phyloP scores from a whole-genome alignment of 2,113 vertebrate genomes.

The Vidua chalybeata region DNA sequence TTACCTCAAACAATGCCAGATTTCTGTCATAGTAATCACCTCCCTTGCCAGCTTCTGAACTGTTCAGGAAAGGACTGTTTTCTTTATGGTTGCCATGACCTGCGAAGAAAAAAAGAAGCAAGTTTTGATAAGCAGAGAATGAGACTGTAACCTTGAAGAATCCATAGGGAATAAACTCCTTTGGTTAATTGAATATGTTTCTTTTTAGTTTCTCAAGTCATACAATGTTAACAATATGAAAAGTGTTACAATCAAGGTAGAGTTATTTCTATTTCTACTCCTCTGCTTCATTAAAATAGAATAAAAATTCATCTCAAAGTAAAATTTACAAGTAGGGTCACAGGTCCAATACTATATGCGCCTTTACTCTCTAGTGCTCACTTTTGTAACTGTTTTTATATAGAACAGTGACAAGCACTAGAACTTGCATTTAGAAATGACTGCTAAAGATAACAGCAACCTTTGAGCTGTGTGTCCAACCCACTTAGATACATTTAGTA shows the following conservation, averaged over 20 bases:
- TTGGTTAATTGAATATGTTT: not conserved
- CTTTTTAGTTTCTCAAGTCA: not conserved
- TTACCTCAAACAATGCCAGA: constrained; percentile 97
- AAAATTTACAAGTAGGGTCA: not conserved
- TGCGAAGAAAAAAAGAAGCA: constrained; percentile 42
- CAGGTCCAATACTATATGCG: not conserved
- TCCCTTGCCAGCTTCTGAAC: constrained; percentile 80
- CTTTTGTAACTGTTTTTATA: not conserved
- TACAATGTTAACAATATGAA: not conserved
- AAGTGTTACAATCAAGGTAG: not conserved
- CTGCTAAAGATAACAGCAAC: not conserved
- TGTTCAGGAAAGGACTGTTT: constrained; percentile 91
- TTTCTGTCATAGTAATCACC: constrained; percentile 95
- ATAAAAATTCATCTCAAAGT: not conserved
- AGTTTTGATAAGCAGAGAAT: not conserved
- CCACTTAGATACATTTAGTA: not conserved
- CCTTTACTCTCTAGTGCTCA: not conserved
- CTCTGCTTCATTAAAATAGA: not conserved
- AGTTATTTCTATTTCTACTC: not conserved
- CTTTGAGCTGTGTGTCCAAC: not conserved
- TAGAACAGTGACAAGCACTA: not conserved
- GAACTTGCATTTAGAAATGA: not conserved
- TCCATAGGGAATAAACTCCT: not conserved
- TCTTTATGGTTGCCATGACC: constrained; percentile 93
- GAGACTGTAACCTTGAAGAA: not conserved